Conservation (phyloP, 2,797 vertebrate genomes). For the Cossypha caffra region DNA sequence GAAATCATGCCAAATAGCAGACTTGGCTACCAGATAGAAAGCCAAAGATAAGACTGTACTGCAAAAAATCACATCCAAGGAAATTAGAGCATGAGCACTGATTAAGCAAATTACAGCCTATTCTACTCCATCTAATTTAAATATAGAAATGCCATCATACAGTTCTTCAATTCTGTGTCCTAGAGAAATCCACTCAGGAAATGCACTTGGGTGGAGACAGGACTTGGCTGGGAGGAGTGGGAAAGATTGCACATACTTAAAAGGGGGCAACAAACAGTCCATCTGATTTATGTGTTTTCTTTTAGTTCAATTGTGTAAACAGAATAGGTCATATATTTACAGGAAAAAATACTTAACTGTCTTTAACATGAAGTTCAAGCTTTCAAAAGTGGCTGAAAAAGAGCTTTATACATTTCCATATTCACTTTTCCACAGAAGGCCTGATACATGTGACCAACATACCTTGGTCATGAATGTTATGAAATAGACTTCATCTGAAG, state of each 20-base stretch:
- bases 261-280: not conserved
- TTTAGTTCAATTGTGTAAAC: not conserved
- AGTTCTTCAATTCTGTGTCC: slow-evolving; percentile 19
- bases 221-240: not conserved
- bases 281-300: not conserved
- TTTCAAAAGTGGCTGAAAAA: not conserved
- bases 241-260: not conserved
- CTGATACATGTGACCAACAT: not conserved
- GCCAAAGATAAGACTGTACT: slow-evolving; percentile 21
- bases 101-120: slow-evolving; percentile 52
- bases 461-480: not conserved
- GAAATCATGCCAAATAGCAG: slow-evolving; percentile 48
- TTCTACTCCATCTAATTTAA: slow-evolving; percentile 64
- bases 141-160: slow-evolving; percentile 50
- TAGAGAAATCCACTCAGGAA: slow-evolving; percentile 53
- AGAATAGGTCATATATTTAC: not conserved
- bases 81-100: slow-evolving; percentile 52
- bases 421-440: not conserved
- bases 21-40: slow-evolving; percentile 32
- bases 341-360: not conserved
- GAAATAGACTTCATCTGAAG: not conserved
- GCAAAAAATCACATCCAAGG: slow-evolving; percentile 60
- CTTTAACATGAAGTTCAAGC: not conserved
- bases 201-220: slow-evolving; percentile 18
- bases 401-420: not conserved